These are phyloP conservation scores for Cnemophilus loriae DNA, from an alignment of 2,113 vertebrate genomes.

Conservation along the genomic window DNA sequence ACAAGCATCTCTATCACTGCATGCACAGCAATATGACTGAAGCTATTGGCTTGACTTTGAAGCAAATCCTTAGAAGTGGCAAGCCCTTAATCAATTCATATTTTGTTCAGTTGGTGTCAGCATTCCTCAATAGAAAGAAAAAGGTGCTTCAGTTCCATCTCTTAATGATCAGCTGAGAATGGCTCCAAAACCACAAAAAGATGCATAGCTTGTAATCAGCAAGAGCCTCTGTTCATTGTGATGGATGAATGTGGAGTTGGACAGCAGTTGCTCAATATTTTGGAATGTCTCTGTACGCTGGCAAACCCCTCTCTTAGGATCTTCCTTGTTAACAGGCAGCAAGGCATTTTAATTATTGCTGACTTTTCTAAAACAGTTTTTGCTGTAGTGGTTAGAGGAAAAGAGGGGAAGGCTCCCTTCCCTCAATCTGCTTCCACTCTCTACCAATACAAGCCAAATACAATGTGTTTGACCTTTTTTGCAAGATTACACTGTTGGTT, in stretches of 20 bases:
- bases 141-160: neutral
- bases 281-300: neutral
- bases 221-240: neutral
- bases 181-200: neutral
- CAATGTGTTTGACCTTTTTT: neutral
- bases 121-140: neutral
- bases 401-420: neutral
- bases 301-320: neutral
- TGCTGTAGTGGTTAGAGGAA: neutral
- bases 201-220: neutral
- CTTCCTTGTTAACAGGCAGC: neutral
- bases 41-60: neutral
- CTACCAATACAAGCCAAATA: neutral
- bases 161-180: neutral
- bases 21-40: neutral
- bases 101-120: constrained; percentile 3
- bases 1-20: neutral
- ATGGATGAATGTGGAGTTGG: neutral
- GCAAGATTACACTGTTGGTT: neutral
- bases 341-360: neutral
- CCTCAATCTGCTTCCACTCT: neutral
- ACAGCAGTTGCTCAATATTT: neutral
- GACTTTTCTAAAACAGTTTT: neutral
- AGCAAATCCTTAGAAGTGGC: neutral
- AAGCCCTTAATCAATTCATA: neutral